Percentiles rank a stretch among this genome's conserved stretches.
phyloP scores from a whole-genome alignment of 2,888 invertebrate species.

The Amphipyra berbera region DNA sequence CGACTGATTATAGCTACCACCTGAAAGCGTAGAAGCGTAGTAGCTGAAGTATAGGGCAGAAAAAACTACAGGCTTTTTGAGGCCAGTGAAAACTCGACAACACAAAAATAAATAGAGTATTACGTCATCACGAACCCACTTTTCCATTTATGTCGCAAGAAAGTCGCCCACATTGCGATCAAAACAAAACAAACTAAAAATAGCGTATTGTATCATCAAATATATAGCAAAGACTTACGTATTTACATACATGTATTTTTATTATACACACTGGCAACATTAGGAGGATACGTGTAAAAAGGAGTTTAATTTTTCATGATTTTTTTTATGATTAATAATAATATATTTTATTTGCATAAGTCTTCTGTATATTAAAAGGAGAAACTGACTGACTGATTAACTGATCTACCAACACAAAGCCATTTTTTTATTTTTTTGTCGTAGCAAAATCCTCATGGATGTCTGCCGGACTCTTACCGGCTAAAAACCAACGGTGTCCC shows the following conservation, averaged over 20 bases:
- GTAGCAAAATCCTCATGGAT: no score
- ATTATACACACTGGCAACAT: background rate
- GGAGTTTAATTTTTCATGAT: background rate
- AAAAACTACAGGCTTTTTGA: background rate
- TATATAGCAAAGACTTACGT: constrained; percentile 9
- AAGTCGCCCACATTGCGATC: constrained; percentile 40
- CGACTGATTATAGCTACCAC: no score
- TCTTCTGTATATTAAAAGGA: no score
- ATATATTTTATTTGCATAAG: background rate
- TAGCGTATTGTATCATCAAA: constrained; percentile 35
- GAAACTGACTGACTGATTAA: no score
- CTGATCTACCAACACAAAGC: no score
- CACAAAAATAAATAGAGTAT: constrained; percentile 5
- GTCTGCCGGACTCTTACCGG: no score
- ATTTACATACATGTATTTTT: background rate
- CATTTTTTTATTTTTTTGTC: no score
- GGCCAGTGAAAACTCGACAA: background rate
- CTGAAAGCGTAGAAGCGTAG: no score
- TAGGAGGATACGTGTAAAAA: constrained; percentile 7
- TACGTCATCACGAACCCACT: constrained; percentile 24
- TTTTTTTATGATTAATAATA: background rate
- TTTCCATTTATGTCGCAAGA: constrained; percentile 42
- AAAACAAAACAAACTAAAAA: constrained; percentile 42
- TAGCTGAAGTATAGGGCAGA: no score
- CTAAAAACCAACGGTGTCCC: no score